Base-by-base conservation (phyloP, 2,113 vertebrate species). In the Tetraodon nigroviridis region DNA sequence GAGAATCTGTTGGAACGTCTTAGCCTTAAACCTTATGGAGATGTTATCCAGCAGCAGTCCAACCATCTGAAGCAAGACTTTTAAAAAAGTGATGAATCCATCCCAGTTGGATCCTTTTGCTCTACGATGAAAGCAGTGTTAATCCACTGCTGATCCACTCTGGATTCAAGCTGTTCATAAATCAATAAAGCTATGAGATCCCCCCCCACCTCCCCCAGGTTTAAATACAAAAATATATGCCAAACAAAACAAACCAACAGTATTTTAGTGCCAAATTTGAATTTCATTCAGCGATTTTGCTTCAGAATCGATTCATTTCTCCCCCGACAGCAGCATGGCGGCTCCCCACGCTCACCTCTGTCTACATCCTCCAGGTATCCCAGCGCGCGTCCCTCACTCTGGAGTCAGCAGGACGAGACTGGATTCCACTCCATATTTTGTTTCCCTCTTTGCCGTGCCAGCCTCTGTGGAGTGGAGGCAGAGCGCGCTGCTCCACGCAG, bases 121-220 rank as follows among this genome's bases (percentile, higher is more conserved):
- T 64, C 57, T 14, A 66, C 3, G 20, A 65, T 66, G 74, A 73
- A 56, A 79, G 77, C 54, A 72, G 71, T 65, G 81, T 69, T 88
- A 88, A 88, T 87, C 84, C 82, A 83, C 84, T 83, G 84, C 67
- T 88, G 87, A 87, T 64, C 82, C 81, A 80, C 72, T 75, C 60
- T 13, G 16, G 73, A 79, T 82, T 83, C 72, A 81, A 75, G 71
- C 72, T 71, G 65, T 67, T 84, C 69, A 58, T 58, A 69, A 85
- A 87, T 87, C 87, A 82, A 86, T 88, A 75, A 76, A 76, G 32
- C 72, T 58, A 66, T 63, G 68, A 81, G 79, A 72, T 71, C 77
- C n/a, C n/a, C n/a, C n/a, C n/a, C n/a, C n/a, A n/a, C n/a, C n/a
- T n/a, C n/a, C n/a, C n/a, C n/a, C n/a, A n/a, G n/a, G n/a, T n/a